These are phyloP conservation scores for Cirrhinus molitorella DNA, from an alignment of 2,797 vertebrate species.

Conservation along the genomic window DNA sequence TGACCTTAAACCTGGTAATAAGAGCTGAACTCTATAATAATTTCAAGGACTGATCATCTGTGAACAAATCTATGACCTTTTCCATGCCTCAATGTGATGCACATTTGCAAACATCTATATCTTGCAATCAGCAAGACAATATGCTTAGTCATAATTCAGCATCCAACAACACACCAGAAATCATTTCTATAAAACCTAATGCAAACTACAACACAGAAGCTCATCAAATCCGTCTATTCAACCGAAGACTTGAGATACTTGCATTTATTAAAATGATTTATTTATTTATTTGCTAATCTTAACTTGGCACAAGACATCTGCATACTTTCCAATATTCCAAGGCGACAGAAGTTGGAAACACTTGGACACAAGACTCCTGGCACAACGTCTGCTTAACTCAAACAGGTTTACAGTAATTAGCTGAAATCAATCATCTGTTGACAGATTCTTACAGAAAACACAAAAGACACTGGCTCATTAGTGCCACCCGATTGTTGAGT, in stretches of 20 bases:
- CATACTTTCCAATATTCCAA: background rate
- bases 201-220: background rate
- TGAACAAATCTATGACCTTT: constrained; percentile 11
- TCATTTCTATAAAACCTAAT: background rate
- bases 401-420: constrained; percentile 7
- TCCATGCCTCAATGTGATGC: background rate
- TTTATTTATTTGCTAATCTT: background rate
- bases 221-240: background rate
- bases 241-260: background rate
- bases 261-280: background rate
- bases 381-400: background rate
- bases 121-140: background rate
- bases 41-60: background rate
- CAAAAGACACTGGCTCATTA: background rate
- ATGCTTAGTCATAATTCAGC: background rate
- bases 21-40: background rate
- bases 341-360: background rate
- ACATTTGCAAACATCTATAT: background rate
- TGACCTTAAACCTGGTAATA: constrained; percentile 1
- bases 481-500: background rate
- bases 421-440: constrained; percentile 26
- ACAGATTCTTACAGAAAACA: background rate
- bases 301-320: background rate
- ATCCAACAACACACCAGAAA: background rate
- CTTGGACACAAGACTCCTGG: background rate